Percentiles rank a stretch among this genome's conserved stretches.
These are phyloP conservation scores for Ptyas mucosa DNA, from an alignment of 2,113 vertebrate species.

Conservation along the genomic window DNA sequence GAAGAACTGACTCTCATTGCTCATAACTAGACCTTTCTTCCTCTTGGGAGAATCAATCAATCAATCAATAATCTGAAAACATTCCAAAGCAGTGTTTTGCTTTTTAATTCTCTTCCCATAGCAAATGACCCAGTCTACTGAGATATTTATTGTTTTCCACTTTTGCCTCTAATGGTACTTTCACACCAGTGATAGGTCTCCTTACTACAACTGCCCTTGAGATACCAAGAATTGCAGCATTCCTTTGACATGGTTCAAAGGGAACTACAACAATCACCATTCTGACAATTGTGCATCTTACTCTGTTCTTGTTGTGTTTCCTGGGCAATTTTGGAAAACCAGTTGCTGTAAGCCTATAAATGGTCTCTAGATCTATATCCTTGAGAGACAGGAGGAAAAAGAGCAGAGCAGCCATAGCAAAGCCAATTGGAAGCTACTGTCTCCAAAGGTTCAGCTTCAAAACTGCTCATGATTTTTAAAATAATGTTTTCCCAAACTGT, in stretches of 20 bases:
- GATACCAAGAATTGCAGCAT: background rate
- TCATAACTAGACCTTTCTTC: conserved; percentile 12
- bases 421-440: too few relatives aligned
- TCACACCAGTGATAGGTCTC: background rate
- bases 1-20: background rate
- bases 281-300: background rate
- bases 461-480: background rate
- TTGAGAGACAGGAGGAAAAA: background rate
- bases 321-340: background rate
- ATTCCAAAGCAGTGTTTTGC: background rate
- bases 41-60: background rate
- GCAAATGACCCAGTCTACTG: conserved; percentile 21
- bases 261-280: background rate
- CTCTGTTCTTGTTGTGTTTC: background rate
- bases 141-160: background rate
- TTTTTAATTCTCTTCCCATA: background rate
- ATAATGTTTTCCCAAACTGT: background rate
- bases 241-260: background rate
- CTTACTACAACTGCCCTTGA: background rate
- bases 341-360: background rate
- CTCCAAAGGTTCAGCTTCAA: background rate
- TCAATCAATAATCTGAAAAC: conserved; percentile 25
- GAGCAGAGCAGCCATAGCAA: background rate
- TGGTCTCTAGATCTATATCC: background rate
- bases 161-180: conserved; percentile 17